Conservation (phyloP, 2,888 invertebrate genomes). For the Leptinotarsa peninsularis region DNA sequence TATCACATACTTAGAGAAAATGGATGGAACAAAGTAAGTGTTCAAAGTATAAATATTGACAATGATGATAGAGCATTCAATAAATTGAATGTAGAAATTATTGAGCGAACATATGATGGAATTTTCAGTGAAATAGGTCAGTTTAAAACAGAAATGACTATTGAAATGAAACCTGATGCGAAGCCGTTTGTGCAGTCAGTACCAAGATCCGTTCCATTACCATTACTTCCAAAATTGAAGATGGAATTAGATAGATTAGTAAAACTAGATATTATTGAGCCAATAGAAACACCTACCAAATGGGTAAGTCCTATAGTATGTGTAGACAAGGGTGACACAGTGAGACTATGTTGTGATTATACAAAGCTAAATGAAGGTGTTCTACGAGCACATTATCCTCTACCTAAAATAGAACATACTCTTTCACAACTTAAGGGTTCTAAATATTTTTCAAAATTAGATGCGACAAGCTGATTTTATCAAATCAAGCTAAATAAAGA, state of each 20-base stretch:
- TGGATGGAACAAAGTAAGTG: too few relatives aligned
- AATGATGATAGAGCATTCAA: too few relatives aligned
- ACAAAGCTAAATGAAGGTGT: slow-evolving; percentile 42
- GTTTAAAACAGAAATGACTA: slow-evolving; percentile 27
- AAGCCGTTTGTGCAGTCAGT: background rate
- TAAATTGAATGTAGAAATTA: background rate
- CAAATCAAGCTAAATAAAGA: slow-evolving; percentile 30
- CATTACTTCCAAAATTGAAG: slow-evolving; percentile 20
- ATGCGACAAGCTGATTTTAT: slow-evolving; percentile 33
- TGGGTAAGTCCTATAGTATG: slow-evolving; percentile 34
- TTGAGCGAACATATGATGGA: too few relatives aligned
- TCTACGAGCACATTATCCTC: slow-evolving; percentile 26
- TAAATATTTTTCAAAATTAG: slow-evolving; percentile 43
- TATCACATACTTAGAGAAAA: too few relatives aligned
- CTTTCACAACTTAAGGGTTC: slow-evolving; percentile 46
- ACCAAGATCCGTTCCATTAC: slow-evolving; percentile 26
- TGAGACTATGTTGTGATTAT: slow-evolving; percentile 42
- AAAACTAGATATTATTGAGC: slow-evolving; percentile 30
- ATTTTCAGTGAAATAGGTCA: slow-evolving; percentile 25
- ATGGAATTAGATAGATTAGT: slow-evolving; percentile 21
- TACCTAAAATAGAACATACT: slow-evolving; percentile 49
- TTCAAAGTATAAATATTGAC: too few relatives aligned
- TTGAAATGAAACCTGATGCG: slow-evolving; percentile 11
- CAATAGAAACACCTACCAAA: slow-evolving; percentile 25
- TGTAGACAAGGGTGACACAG: slow-evolving; percentile 19